These are phyloP conservation scores for Oxytorus armatus DNA, from an alignment of 2,888 invertebrate genomes.

Conservation along the genomic window DNA sequence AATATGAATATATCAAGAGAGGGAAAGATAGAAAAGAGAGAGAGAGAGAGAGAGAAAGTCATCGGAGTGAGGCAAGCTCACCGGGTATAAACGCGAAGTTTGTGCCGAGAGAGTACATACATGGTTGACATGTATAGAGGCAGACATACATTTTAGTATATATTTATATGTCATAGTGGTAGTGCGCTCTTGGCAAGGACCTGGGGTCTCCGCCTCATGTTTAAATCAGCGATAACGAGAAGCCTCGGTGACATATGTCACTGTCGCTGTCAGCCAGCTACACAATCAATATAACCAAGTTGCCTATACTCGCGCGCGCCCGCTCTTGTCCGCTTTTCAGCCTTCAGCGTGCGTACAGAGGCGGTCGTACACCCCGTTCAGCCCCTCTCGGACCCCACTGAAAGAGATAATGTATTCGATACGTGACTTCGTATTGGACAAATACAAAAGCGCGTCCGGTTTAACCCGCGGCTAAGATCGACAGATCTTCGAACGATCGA, in stretches of 20 bases:
- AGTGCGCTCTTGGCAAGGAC: slow-evolving; percentile 65
- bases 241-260: slow-evolving; percentile 84
- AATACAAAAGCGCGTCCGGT: slow-evolving; percentile 69
- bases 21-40: too few species aligned
- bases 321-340: slow-evolving; percentile 75
- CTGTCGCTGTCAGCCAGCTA: slow-evolving; percentile 84
- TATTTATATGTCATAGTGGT: slow-evolving; percentile 35
- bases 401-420: slow-evolving; percentile 83
- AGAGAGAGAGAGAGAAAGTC: slow-evolving; percentile 51
- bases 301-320: slow-evolving; percentile 73
- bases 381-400: slow-evolving; percentile 11
- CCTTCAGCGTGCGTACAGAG: slow-evolving; percentile 67
- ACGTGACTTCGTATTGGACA: slow-evolving; percentile 81
- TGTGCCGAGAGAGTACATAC: slow-evolving; percentile 24
- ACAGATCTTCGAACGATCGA: slow-evolving; percentile 60
- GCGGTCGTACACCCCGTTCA: slow-evolving; percentile 51
- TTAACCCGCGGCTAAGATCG: slow-evolving; percentile 65
- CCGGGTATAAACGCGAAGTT: slow-evolving; percentile 43
- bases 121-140: slow-evolving; percentile 23
- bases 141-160: slow-evolving; percentile 19
- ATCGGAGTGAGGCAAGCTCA: slow-evolving; percentile 74
- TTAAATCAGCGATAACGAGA: slow-evolving; percentile 85
- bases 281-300: slow-evolving; percentile 83
- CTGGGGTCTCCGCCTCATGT: slow-evolving; percentile 83
- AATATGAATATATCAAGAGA: too few species aligned